Evolutionary conservation across 2,113 vertebrate species (phyloP).

Genomic region (Hippolais icterina): DNA sequence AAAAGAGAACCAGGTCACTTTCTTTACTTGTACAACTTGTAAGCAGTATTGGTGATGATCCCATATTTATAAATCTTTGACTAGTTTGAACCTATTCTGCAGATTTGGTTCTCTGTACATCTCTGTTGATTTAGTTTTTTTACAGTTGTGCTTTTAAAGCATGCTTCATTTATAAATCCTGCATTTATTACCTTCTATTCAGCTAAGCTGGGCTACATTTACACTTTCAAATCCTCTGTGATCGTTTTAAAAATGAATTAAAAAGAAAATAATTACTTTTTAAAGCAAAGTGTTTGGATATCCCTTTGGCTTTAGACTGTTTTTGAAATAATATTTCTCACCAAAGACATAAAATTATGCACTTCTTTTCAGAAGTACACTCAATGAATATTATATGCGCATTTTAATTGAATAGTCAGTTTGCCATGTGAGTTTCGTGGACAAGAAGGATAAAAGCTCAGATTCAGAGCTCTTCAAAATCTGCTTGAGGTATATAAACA

Average conservation of each 20-base stretch:
- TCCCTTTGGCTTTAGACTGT: conserved; percentile 25
- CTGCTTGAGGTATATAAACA: neutral
- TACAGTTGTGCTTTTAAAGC: conserved; percentile 5
- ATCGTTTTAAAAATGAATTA: conserved; percentile 38
- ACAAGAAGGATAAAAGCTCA: conserved; percentile 29
- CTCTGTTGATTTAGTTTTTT: neutral
- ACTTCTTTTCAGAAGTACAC: conserved; percentile 46
- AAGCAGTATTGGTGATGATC: conserved; percentile 26
- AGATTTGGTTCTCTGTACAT: neutral
- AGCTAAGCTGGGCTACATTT: neutral
- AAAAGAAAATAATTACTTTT: conserved; percentile 49
- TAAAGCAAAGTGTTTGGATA: neutral
- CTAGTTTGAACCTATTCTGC: neutral
- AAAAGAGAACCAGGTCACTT: conserved; percentile 29
- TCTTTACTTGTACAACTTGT: neutral
- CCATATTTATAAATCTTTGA: conserved; percentile 23
- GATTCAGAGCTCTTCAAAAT: conserved; percentile 28
- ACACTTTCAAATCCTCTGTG: neutral
- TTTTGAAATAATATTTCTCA: conserved; percentile 40
- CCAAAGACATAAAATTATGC: conserved; percentile 10
- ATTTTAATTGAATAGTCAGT: neutral
- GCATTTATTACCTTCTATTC: conserved; percentile 21
- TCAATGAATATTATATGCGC: conserved; percentile 37
- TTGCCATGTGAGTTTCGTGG: neutral
- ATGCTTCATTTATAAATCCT: conserved; percentile 37